phyloP scores from a whole-genome alignment of 2,888 invertebrate genomes.

The Argyresthia albistria region DNA sequence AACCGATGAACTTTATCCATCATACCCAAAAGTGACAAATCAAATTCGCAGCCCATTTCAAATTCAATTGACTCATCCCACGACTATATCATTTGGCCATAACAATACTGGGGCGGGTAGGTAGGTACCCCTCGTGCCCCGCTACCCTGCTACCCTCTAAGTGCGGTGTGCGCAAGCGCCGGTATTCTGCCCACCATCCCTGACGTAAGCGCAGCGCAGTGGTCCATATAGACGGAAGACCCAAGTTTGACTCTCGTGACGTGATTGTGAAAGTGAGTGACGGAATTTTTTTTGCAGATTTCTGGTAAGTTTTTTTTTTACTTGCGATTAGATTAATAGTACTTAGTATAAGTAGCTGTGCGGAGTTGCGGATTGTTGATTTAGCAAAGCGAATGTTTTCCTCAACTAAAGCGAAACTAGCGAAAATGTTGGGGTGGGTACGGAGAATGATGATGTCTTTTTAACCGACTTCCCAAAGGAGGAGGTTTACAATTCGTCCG shows the following conservation, averaged over 20 bases:
- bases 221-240: background rate
- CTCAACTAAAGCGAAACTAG: no score
- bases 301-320: background rate
- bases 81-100: background rate
- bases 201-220: constrained; percentile 23
- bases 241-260: background rate
- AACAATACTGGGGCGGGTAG: background rate
- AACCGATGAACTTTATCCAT: no score
- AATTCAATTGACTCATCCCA: no score
- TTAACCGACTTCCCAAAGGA: no score
- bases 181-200: constrained; percentile 29
- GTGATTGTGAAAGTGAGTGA: background rate
- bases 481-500: no score
- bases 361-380: no score
- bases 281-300: background rate
- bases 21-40: no score
- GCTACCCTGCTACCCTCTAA: constrained; percentile 20
- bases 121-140: constrained; percentile 1
- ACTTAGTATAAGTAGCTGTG: no score
- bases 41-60: no score
- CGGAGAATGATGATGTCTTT: no score
- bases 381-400: background rate
- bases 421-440: no score
- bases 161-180: constrained; percentile 37
- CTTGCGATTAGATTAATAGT: no score